Conservation (phyloP, 2,113 vertebrate species). For the Tyrannus savana region DNA sequence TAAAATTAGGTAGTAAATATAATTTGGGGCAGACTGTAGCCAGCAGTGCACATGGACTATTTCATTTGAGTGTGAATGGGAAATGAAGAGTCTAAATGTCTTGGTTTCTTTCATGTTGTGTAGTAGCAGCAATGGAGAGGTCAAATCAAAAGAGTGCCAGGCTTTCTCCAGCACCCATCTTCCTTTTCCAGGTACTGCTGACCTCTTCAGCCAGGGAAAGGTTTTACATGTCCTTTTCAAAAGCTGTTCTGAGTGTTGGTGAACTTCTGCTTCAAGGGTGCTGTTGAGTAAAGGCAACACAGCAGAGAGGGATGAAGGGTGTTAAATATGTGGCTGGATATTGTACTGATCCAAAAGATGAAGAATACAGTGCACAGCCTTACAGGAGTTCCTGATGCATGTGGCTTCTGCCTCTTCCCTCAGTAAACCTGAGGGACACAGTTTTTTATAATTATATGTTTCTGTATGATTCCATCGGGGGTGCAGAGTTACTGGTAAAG, state of each 20-base stretch:
- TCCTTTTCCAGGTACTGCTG: neutral
- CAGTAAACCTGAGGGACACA: neutral
- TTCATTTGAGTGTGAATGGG: neutral
- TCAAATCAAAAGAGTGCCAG: neutral
- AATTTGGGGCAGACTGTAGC: neutral
- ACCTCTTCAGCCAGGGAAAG: neutral
- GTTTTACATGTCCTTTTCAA: neutral
- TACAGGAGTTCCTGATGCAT: neutral
- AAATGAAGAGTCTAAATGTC: neutral
- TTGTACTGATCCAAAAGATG: fast-evolving
- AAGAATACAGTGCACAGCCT: neutral
- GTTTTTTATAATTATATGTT: neutral
- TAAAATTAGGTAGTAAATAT: neutral
- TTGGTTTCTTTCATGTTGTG: fast-evolving
- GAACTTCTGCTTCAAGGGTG: neutral
- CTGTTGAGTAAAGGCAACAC: neutral
- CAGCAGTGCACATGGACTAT: neutral
- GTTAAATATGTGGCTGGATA: neutral
- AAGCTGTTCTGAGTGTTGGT: neutral
- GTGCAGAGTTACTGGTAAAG: neutral
- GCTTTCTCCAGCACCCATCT: neutral
- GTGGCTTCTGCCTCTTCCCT: neutral
- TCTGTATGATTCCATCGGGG: neutral
- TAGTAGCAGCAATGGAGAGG: neutral
- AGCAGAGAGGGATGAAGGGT: neutral